phyloP scores from a whole-genome alignment of 2,797 vertebrate species.

The Chrysocyon brachyurus region DNA sequence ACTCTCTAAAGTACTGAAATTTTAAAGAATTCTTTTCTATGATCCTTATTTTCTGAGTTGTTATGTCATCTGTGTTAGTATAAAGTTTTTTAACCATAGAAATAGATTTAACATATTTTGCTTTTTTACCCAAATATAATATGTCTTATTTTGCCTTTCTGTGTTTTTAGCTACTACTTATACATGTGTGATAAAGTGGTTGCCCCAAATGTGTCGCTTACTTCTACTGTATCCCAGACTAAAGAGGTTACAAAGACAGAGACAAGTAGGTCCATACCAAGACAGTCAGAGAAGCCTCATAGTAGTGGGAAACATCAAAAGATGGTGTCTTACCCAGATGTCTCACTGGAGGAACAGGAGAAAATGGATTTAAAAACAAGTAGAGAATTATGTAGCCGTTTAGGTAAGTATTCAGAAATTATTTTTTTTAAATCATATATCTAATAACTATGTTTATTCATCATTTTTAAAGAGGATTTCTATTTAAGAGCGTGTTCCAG shows the following conservation, averaged over 20 bases:
- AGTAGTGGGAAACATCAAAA: conserved; percentile 87
- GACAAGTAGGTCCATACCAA: conserved; percentile 83
- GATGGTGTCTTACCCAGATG: conserved; percentile 87
- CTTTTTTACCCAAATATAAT: background rate
- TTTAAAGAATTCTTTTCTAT: conserved; percentile 54
- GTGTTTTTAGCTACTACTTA: conserved; percentile 94
- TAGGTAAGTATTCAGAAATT: conserved; percentile 86
- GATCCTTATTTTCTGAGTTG: conserved; percentile 47
- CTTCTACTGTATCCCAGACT: conserved; percentile 88
- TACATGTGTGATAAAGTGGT: conserved; percentile 99
- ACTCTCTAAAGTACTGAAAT: background rate
- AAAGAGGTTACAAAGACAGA: conserved; percentile 89
- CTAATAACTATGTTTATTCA: conserved; percentile 7
- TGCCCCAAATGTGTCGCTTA: conserved; percentile 96
- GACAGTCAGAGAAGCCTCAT: conserved; percentile 85
- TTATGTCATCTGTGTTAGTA: background rate
- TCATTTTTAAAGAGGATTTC: conserved; percentile 56
- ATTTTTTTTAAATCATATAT: conserved; percentile 48
- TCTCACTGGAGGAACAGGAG: conserved; percentile 90
- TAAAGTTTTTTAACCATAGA: background rate
- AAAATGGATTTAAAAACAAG: conserved; percentile 89
- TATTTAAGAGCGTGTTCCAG: conserved; percentile 7
- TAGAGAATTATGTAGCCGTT: conserved; percentile 81
- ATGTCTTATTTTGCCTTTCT: conserved; percentile 67
- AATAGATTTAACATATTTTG: background rate